Evolutionary conservation across 1,140 invertebrate species (phyloP).

Genomic region (Melitaea cinxia): DNA sequence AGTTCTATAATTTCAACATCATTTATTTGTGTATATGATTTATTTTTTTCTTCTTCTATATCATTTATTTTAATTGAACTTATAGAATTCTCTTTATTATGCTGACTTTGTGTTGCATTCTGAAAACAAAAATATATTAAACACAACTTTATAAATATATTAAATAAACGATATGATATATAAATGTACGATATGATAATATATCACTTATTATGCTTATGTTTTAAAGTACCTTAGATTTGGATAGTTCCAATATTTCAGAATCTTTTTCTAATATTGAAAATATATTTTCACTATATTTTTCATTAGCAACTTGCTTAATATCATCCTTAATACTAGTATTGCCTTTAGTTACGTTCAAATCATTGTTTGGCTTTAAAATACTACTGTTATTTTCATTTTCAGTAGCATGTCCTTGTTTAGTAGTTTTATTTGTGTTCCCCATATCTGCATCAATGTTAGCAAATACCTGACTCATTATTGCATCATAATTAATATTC

Average conservation of each 20-base stretch:
- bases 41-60: not conserved
- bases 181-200: too few relatives aligned
- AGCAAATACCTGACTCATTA: constrained; percentile 68
- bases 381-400: not conserved
- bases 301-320: constrained; percentile 40
- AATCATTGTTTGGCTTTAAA: not conserved
- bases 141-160: not conserved
- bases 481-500: constrained; percentile 57
- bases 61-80: not conserved
- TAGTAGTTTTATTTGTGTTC: constrained; percentile 36
- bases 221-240: constrained; percentile 24
- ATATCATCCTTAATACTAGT: constrained; percentile 25
- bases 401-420: not conserved
- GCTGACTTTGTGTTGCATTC: not conserved
- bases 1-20: constrained; percentile 36
- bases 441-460: constrained; percentile 67
- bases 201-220: too few relatives aligned
- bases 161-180: too few relatives aligned
- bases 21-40: not conserved
- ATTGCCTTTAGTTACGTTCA: constrained; percentile 21
- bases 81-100: not conserved
- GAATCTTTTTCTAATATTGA: constrained; percentile 53
- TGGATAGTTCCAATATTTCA: constrained; percentile 12
- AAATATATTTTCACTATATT: constrained; percentile 67
- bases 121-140: not conserved